phyloP scores from a whole-genome alignment of 2,797 vertebrate genomes.

The Lophius americanus region DNA sequence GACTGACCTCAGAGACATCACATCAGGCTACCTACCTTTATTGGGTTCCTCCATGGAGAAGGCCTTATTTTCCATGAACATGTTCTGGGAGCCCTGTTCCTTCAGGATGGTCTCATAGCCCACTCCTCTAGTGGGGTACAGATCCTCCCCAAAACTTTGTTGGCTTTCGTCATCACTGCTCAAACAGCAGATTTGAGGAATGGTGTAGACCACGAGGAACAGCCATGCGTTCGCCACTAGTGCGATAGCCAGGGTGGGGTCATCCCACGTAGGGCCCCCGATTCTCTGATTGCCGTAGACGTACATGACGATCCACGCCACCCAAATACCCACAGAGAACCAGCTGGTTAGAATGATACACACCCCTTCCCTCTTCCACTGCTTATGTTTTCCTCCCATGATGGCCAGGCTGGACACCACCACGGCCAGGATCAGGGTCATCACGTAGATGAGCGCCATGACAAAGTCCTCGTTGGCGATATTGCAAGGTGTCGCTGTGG shows the following conservation, averaged over 20 bases:
- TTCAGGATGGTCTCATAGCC: constrained; percentile 96
- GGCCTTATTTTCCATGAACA: constrained; percentile 95
- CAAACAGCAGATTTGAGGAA: constrained; percentile 88
- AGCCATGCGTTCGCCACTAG: constrained; percentile 88
- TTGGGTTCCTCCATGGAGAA: constrained; percentile 94
- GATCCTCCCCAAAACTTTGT: constrained; percentile 75
- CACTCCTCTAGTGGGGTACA: constrained; percentile 83
- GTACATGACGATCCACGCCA: constrained; percentile 92
- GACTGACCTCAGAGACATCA: too few relatives aligned
- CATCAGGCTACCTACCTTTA: constrained; percentile 76
- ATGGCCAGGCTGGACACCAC: constrained; percentile 76
- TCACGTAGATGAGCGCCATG: constrained; percentile 94
- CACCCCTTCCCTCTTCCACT: constrained; percentile 82
- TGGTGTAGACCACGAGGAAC: constrained; percentile 86
- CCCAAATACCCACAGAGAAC: constrained; percentile 89
- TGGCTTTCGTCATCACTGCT: constrained; percentile 68
- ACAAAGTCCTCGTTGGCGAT: constrained; percentile 90
- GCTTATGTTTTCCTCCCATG: constrained; percentile 81
- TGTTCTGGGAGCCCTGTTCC: constrained; percentile 88
- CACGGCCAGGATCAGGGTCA: constrained; percentile 84
- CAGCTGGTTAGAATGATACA: constrained; percentile 81
- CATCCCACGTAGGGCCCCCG: constrained; percentile 82
- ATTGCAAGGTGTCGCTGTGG: constrained; percentile 72
- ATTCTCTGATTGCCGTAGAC: constrained; percentile 83
- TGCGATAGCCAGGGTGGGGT: constrained; percentile 92